Conservation (phyloP, 2,888 invertebrate genomes). For the Diplazon laetatorius region DNA sequence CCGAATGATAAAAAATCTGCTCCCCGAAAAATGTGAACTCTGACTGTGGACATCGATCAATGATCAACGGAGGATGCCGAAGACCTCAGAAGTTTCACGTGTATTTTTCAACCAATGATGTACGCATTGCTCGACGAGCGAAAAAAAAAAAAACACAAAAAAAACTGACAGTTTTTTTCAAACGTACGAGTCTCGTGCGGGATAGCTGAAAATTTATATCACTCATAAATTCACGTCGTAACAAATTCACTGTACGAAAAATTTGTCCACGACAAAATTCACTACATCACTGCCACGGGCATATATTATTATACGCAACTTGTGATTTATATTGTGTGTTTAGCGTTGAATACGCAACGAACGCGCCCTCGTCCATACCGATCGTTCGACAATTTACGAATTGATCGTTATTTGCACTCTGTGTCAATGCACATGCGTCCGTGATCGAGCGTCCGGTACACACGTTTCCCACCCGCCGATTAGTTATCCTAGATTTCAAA, state of each 20-base stretch:
- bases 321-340: slow-evolving; percentile 30
- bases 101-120: not conserved
- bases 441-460: slow-evolving; percentile 22
- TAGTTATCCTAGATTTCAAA: slow-evolving; percentile 27
- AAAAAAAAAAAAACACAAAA: not conserved
- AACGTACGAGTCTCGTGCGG: not conserved
- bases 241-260: slow-evolving; percentile 9
- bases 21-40: not conserved
- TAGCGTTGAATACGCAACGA: slow-evolving; percentile 7
- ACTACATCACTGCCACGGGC: slow-evolving; percentile 14
- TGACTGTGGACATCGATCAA: not conserved
- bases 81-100: not conserved
- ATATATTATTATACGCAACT: slow-evolving; percentile 20
- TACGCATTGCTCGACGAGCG: not conserved
- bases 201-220: slow-evolving; percentile 15
- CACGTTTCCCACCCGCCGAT: slow-evolving; percentile 13
- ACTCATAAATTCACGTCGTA: slow-evolving; percentile 5
- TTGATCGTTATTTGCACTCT: slow-evolving; percentile 49
- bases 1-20: not conserved
- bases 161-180: not conserved
- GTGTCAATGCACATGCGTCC: slow-evolving; percentile 31
- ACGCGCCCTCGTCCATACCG: not conserved
- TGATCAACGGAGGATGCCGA: not conserved
- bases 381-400: slow-evolving; percentile 45
- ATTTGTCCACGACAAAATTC: slow-evolving; percentile 13